These are phyloP conservation scores for Perdix hodgsoniae DNA, from an alignment of 2,797 vertebrate genomes.

Conservation along the genomic window DNA sequence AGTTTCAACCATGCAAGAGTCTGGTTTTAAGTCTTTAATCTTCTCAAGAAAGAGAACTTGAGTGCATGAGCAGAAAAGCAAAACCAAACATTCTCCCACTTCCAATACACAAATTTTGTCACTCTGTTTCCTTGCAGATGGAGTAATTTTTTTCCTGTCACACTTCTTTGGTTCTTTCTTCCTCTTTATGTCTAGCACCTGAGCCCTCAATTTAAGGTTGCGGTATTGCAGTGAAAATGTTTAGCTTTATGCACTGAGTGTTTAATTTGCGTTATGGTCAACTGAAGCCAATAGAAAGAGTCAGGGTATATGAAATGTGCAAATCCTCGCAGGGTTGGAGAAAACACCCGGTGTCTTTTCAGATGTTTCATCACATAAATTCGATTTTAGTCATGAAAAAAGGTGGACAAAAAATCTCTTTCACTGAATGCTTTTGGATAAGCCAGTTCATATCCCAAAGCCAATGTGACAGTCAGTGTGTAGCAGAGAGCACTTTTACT, in stretches of 20 bases:
- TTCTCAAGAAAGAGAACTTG: neutral
- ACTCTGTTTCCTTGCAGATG: neutral
- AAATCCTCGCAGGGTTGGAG: neutral
- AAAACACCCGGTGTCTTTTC: neutral
- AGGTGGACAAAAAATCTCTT: neutral
- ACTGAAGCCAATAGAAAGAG: neutral
- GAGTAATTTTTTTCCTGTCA: conserved; percentile 2
- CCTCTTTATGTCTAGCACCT: conserved; percentile 6
- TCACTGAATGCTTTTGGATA: neutral
- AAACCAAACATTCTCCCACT: neutral
- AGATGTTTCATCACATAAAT: neutral
- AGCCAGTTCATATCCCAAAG: neutral
- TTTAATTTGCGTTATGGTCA: neutral
- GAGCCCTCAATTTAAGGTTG: neutral
- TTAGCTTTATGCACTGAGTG: neutral
- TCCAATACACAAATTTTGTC: neutral
- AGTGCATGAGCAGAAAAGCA: neutral
- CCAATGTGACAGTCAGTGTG: rapidly evolving
- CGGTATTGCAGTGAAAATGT: neutral
- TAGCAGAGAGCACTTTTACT: neutral
- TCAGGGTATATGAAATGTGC: neutral
- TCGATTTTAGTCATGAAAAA: neutral
- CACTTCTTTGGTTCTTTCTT: conserved; percentile 7
- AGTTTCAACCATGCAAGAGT: neutral
- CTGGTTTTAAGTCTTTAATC: neutral